Percentiles rank a stretch among this genome's conserved stretches.
Conservation (phyloP, 2,888 invertebrate species). For the Syrphus vitripennis region DNA sequence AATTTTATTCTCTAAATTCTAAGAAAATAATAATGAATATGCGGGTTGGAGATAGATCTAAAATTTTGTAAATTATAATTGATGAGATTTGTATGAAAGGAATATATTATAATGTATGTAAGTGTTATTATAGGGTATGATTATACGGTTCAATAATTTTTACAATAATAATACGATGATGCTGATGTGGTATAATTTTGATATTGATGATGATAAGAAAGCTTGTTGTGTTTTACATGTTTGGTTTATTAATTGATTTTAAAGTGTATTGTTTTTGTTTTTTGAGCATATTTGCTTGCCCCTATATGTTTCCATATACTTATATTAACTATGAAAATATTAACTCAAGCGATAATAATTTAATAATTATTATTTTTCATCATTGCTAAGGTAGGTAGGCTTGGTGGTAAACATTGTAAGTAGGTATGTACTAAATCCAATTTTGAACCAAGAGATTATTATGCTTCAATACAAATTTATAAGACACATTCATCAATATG, state of each 20-base stretch:
- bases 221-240: slow-evolving; percentile 18
- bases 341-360: background rate
- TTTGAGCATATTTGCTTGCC: background rate
- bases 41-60: slow-evolving; percentile 13
- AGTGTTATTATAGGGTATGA: background rate
- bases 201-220: background rate
- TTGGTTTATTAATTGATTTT: slow-evolving; percentile 26
- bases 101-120: background rate
- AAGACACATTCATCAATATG: background rate
- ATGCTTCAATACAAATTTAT: background rate
- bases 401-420: too few relatives aligned
- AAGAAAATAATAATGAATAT: background rate
- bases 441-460: background rate
- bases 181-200: background rate
- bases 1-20: background rate
- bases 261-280: background rate
- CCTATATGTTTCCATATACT: background rate
- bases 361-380: background rate
- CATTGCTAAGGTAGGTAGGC: background rate
- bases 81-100: slow-evolving; percentile 30
- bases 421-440: background rate
- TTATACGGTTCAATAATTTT: slow-evolving; percentile 28
- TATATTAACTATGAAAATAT: background rate
- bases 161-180: background rate
- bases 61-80: slow-evolving; percentile 43